Base-by-base conservation (phyloP, 1,140 invertebrate genomes). In the Apolygus lucorum region DNA sequence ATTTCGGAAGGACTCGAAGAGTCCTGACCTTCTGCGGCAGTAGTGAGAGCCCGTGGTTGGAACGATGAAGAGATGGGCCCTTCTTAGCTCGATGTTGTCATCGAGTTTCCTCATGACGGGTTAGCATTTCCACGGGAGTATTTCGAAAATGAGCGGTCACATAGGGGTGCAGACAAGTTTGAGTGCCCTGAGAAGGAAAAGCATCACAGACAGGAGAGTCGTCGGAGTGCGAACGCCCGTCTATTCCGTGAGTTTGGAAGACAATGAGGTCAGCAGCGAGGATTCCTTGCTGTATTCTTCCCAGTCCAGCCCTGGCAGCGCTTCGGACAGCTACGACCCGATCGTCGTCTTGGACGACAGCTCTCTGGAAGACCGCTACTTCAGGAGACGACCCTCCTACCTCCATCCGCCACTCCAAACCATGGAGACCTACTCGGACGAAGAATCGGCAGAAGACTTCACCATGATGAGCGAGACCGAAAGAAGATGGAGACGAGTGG, bases 391-490 rank as follows among this genome's bases (percentile, higher is more conserved):
- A 21, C 54, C 54, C 22, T 59, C 22, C 8, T 42, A 42, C 17
- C 22, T 21, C 11, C 22, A 24, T 17, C 54, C 22, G 2, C 11
- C 4, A 4, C 11, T 22, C 22, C 4, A 59, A 4, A 11, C 54
- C 4, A 4, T 17, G 54, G 54, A 59, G 8, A 21, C 11, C 13
- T 59, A 59, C 54, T 13, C 11, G 8, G 54, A 59, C 22, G 54
- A 24, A 11, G 54, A 59, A 21, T 13, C 4, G 4, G 4, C 22
- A 17, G 54, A 11, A 22, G 54, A 59, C 54, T 59, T 11, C 54
- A 24, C 54, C 8, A 59, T 59, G 54, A 59, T 59, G 54, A 59
- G 54, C 54, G 54, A 59, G 22, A 59, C 54, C 8, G 54, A 59
- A 21, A 8, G 54, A 22, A 11, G 54, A 22, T 59, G 54, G 54